Conservation (phyloP, 2,113 vertebrate species). For the Falco punctatus region DNA sequence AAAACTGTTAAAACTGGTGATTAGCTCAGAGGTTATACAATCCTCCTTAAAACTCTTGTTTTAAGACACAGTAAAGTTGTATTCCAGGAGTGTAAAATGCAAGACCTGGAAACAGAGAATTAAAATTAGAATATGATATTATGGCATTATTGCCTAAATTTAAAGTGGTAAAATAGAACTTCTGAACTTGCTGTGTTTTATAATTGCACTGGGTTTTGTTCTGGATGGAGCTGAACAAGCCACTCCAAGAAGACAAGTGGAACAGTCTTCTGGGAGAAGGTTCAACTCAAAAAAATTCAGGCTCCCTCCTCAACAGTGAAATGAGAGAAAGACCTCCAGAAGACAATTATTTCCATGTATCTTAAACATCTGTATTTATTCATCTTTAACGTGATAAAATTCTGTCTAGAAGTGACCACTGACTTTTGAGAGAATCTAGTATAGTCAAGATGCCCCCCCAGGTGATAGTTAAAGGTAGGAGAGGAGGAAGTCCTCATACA, state of each 20-base stretch:
- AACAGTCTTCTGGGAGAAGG: background rate
- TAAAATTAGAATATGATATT: background rate
- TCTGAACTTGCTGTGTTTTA: background rate
- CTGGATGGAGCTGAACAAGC: background rate
- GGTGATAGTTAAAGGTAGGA: background rate
- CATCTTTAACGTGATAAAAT: background rate
- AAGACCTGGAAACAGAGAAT: background rate
- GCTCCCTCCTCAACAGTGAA: background rate
- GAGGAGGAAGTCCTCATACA: background rate
- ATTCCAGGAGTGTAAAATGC: background rate
- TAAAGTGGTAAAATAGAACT: background rate
- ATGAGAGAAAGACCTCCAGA: background rate
- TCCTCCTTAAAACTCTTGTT: background rate
- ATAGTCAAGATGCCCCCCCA: background rate
- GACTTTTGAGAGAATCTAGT: background rate
- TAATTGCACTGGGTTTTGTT: background rate
- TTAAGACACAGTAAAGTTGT: background rate
- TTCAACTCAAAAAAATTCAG: background rate
- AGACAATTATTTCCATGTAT: background rate
- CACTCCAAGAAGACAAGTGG: background rate
- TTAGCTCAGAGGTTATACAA: background rate
- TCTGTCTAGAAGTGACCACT: background rate
- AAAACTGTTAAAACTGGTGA: background rate
- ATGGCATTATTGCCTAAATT: background rate
- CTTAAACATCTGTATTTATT: background rate